Conservation (phyloP, 2,113 vertebrate genomes). For the Verasper variegatus region DNA sequence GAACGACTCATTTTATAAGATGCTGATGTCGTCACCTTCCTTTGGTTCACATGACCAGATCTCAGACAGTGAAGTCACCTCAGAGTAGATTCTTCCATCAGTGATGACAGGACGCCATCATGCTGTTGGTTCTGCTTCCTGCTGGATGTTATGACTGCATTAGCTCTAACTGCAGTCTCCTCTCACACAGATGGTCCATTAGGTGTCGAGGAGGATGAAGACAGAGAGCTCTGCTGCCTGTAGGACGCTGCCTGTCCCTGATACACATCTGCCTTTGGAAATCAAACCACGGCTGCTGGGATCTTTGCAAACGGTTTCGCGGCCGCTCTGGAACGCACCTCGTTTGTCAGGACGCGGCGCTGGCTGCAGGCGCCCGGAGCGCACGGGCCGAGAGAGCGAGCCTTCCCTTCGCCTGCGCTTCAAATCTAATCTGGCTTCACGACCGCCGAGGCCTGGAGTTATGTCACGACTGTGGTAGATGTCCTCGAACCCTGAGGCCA, state of each 20-base stretch:
- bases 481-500: conserved; percentile 38
- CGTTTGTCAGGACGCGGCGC: conserved; percentile 18
- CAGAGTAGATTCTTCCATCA: too few relatives aligned
- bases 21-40: too few relatives aligned
- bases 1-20: too few relatives aligned
- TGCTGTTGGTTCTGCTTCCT: conserved; percentile 37
- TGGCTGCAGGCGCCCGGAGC: conserved; percentile 20
- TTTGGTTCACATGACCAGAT: too few relatives aligned
- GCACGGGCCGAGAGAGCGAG: neutral
- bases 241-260: conserved; percentile 3
- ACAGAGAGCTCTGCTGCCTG: conserved; percentile 25
- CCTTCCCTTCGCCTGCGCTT: conserved; percentile 11
- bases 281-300: conserved; percentile 46
- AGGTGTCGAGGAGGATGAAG: conserved; percentile 25
- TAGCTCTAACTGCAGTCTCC: conserved; percentile 54
- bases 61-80: conserved; percentile 52
- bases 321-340: conserved; percentile 3
- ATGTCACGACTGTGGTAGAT: conserved; percentile 26
- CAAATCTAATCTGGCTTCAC: conserved; percentile 48
- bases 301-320: conserved; percentile 9
- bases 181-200: conserved; percentile 60
- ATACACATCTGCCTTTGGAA: conserved; percentile 36
- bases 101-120: neutral
- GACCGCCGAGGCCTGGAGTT: conserved; percentile 45
- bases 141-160: conserved; percentile 52